These are phyloP conservation scores for Anas georgica DNA, from an alignment of 2,797 vertebrate genomes.

Conservation along the genomic window DNA sequence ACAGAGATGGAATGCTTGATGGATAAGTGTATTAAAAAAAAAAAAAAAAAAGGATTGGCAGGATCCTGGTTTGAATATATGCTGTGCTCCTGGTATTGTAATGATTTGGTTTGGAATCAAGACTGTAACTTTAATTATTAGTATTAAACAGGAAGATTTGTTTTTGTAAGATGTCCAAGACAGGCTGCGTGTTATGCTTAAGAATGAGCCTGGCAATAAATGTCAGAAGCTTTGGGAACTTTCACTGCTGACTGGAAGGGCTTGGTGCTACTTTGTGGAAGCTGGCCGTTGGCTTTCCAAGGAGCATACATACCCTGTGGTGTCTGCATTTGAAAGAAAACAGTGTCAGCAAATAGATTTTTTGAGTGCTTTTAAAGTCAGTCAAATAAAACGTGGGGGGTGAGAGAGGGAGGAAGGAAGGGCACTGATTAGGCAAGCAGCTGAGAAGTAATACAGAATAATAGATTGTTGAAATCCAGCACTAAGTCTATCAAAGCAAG, in stretches of 20 bases:
- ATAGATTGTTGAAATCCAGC: slow-evolving; percentile 41
- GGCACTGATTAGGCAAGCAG: background rate
- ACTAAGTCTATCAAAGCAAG: slow-evolving; percentile 72
- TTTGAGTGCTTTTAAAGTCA: background rate
- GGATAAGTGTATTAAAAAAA: background rate
- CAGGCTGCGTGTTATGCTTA: background rate
- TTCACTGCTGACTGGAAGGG: background rate
- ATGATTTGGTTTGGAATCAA: background rate
- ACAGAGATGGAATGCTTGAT: background rate
- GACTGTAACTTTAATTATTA: background rate
- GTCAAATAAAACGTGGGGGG: background rate
- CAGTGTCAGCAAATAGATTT: rapidly evolving
- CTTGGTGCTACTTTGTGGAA: background rate
- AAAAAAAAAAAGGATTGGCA: background rate
- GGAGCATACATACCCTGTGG: background rate
- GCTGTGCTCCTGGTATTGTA: background rate
- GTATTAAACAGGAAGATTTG: rapidly evolving
- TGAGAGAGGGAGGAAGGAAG: background rate
- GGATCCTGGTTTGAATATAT: rapidly evolving
- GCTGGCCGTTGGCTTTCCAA: background rate
- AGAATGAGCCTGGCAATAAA: background rate
- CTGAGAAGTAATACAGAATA: slow-evolving; percentile 10
- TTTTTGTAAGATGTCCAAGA: background rate
- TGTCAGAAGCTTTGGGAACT: background rate
- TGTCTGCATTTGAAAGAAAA: background rate